Conservation (phyloP, 2,113 vertebrate genomes). For the Corydoras maculifer region DNA sequence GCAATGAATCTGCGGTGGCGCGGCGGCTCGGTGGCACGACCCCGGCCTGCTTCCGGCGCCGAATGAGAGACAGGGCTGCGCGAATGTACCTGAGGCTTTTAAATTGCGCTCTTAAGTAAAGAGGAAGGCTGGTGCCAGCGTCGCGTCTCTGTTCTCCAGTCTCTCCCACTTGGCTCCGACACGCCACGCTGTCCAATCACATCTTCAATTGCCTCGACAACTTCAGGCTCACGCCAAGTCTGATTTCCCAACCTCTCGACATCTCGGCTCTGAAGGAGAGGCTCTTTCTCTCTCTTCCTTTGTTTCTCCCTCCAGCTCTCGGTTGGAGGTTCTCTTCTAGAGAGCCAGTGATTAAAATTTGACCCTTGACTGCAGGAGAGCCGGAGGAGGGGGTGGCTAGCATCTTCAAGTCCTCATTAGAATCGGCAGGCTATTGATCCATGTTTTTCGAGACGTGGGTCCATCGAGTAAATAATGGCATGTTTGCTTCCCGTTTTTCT, state of each 20-base stretch:
- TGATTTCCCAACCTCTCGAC: conserved; percentile 48
- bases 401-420: conserved; percentile 37
- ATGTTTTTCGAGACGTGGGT: conserved; percentile 23
- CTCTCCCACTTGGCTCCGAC: conserved; percentile 13
- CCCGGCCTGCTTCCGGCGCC: conserved; percentile 9
- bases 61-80: neutral
- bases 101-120: conserved; percentile 9
- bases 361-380: conserved; percentile 48
- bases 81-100: conserved; percentile 33
- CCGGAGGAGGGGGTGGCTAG: conserved; percentile 35
- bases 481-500: conserved; percentile 29
- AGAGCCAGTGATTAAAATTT: conserved; percentile 56
- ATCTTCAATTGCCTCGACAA: conserved; percentile 45
- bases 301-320: conserved; percentile 11
- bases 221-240: conserved; percentile 36
- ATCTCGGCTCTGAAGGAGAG: conserved; percentile 36
- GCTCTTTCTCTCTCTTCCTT: conserved; percentile 30
- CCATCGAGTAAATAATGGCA: conserved; percentile 40
- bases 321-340: conserved; percentile 38
- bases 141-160: neutral
- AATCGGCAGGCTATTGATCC: conserved; percentile 42
- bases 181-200: conserved; percentile 43
- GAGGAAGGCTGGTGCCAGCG: conserved; percentile 4
- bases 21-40: neutral
- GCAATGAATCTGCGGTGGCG: conserved; percentile 27